Evolutionary conservation across 2,888 invertebrate genomes (phyloP).

Genomic region (Parnassius smintheus): DNA sequence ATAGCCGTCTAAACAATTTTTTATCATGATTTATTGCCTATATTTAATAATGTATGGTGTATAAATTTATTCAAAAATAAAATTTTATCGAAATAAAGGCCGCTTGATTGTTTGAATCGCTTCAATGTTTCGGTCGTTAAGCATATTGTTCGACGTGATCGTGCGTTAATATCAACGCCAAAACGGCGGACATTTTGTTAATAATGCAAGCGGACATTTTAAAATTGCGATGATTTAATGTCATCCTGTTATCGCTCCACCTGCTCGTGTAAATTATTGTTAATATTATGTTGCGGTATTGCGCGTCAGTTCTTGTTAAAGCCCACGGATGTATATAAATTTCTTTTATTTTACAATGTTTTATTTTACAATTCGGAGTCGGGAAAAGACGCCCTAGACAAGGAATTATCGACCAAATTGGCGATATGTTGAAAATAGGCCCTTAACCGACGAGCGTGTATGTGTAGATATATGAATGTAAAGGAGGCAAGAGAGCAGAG

Average conservation of each 20-base stretch:
- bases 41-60: neutral
- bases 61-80: slow-evolving; percentile 4
- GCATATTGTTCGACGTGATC: slow-evolving; percentile 13
- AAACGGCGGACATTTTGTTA: slow-evolving; percentile 27
- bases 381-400: no score
- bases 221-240: slow-evolving; percentile 26
- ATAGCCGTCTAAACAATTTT: no score
- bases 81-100: slow-evolving; percentile 9
- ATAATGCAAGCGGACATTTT: slow-evolving; percentile 24
- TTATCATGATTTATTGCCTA: no score
- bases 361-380: neutral
- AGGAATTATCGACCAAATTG: no score
- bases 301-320: slow-evolving; percentile 9
- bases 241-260: slow-evolving; percentile 19
- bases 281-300: slow-evolving; percentile 1
- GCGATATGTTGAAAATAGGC: no score
- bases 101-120: neutral
- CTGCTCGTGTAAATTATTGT: slow-evolving; percentile 24
- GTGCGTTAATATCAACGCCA: slow-evolving; percentile 21
- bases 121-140: slow-evolving; percentile 4
- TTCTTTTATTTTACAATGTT: slow-evolving; percentile 1
- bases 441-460: no score
- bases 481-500: no score
- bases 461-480: no score
- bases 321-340: neutral